Percentiles rank a stretch among this genome's conserved stretches.
These are phyloP conservation scores for Lithophane semibrunnea DNA, from an alignment of 2,888 invertebrate species.

Conservation along the genomic window DNA sequence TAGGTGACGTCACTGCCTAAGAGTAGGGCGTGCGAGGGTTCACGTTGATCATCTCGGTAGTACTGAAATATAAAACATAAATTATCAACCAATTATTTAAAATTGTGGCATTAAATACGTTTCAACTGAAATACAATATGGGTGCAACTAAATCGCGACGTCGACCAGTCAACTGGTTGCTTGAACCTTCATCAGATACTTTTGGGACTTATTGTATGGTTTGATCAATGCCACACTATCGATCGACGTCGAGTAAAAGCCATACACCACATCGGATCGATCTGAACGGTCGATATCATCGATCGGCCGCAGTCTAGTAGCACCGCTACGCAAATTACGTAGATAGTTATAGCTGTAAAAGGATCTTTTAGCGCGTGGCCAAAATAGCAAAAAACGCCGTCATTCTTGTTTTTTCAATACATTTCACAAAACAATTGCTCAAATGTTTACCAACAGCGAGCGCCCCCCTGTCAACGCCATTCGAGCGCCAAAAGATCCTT, in stretches of 20 bases:
- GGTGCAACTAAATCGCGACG: background rate
- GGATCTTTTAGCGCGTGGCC: too few species aligned
- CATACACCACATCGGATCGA: background rate
- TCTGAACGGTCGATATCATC: background rate
- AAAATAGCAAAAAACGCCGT: background rate
- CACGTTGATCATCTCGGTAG: slow-evolving; percentile 97
- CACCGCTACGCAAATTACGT: background rate
- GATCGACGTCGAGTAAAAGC: background rate
- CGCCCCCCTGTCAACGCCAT: background rate
- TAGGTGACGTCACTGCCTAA: slow-evolving; percentile 77
- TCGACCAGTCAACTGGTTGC: background rate
- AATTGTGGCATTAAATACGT: background rate
- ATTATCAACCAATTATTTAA: slow-evolving; percentile 1
- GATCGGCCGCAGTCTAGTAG: background rate
- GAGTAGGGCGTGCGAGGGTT: slow-evolving; percentile 96
- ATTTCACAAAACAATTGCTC: background rate
- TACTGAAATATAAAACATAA: slow-evolving; percentile 91
- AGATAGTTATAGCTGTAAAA: background rate
- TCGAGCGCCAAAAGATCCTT: background rate
- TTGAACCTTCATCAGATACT: background rate
- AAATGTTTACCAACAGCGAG: background rate
- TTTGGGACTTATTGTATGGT: background rate
- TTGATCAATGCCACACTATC: background rate
- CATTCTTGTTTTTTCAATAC: background rate
- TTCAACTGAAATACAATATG: slow-evolving; percentile 9